phyloP scores from a whole-genome alignment of 2,797 vertebrate genomes.

The Clarias pachynema region DNA sequence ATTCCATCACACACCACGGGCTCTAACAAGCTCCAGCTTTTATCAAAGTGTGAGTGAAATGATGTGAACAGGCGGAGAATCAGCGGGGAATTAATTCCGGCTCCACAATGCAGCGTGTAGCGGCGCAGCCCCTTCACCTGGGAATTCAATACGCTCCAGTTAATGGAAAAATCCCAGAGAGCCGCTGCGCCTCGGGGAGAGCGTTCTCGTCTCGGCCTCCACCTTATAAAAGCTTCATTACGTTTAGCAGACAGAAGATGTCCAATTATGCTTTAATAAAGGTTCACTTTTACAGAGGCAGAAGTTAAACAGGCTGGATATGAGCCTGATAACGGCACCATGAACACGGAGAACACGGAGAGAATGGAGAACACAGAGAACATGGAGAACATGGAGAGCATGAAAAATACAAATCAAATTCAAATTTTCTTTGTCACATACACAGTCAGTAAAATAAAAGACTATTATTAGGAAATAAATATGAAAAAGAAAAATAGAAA shows the following conservation, averaged over 20 bases:
- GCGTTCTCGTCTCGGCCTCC: slow-evolving; percentile 3
- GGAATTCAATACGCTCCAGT: slow-evolving; percentile 44
- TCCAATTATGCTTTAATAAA: slow-evolving; percentile 29
- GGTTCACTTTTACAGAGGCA: neutral
- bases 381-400: neutral
- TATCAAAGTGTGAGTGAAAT: slow-evolving; percentile 24
- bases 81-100: slow-evolving; percentile 41
- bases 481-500: too few relatives aligned
- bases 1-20: slow-evolving; percentile 20
- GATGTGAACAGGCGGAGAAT: slow-evolving; percentile 25
- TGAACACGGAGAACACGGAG: neutral
- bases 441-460: too few relatives aligned
- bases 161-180: slow-evolving; percentile 44
- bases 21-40: slow-evolving; percentile 10
- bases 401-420: too few relatives aligned
- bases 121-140: slow-evolving; percentile 28
- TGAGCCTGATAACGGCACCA: neutral
- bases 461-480: too few relatives aligned
- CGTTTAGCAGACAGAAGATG: slow-evolving; percentile 35
- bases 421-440: too few relatives aligned
- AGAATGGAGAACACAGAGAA: neutral
- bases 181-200: slow-evolving; percentile 20
- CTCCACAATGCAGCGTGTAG: slow-evolving; percentile 23
- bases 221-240: slow-evolving; percentile 42
- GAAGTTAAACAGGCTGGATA: slow-evolving; percentile 15